These are phyloP conservation scores for Silurus meridionalis DNA, from an alignment of 2,113 vertebrate genomes.

Conservation along the genomic window DNA sequence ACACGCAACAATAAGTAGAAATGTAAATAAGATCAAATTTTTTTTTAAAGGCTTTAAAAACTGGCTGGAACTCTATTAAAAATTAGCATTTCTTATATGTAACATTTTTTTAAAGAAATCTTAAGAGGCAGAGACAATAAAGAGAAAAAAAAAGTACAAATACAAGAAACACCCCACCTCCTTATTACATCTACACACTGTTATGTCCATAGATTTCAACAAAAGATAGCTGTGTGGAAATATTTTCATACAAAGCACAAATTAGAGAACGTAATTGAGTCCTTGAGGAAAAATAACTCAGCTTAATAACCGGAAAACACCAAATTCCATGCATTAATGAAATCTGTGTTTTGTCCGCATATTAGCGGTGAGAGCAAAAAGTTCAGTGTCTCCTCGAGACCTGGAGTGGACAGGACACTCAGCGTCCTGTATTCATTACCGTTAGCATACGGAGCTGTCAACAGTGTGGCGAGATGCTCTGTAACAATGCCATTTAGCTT, in stretches of 20 bases:
- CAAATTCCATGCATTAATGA: constrained; percentile 95
- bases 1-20: background rate
- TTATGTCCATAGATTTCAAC: constrained; percentile 19
- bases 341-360: constrained; percentile 79
- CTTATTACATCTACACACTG: constrained; percentile 24
- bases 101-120: background rate
- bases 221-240: constrained; percentile 46
- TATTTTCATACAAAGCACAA: constrained; percentile 83
- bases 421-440: constrained; percentile 94
- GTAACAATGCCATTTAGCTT: constrained; percentile 99
- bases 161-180: background rate
- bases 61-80: background rate
- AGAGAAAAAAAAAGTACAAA: background rate
- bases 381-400: constrained; percentile 88
- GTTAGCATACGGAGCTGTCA: constrained; percentile 99
- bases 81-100: background rate
- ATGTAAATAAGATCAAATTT: background rate
- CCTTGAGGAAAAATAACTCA: constrained; percentile 92
- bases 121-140: background rate
- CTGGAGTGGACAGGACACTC: constrained; percentile 76
- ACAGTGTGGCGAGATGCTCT: constrained; percentile 92
- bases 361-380: constrained; percentile 73
- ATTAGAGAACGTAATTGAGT: constrained; percentile 86
- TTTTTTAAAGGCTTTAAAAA: background rate
- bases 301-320: constrained; percentile 96